Evolutionary conservation across 2,113 vertebrate genomes (phyloP).

Genomic region (Dicerorhinus sumatrensis): DNA sequence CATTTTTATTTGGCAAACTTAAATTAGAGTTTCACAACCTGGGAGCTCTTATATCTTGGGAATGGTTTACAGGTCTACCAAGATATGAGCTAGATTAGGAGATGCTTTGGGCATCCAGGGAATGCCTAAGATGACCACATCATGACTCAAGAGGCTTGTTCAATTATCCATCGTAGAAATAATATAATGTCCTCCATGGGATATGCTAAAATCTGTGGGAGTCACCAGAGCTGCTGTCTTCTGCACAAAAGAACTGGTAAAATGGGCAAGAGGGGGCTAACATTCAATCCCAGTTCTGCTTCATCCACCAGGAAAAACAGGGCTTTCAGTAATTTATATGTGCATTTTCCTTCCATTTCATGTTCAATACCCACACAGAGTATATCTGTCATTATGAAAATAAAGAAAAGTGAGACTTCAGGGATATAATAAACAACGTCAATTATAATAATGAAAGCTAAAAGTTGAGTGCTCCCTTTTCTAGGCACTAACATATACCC

Average conservation of each 20-base stretch:
- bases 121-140: neutral
- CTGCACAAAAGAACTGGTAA: neutral
- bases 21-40: neutral
- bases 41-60: neutral
- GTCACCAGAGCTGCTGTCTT: neutral
- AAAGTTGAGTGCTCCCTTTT: neutral
- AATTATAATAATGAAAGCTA: neutral
- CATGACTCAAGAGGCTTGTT: neutral
- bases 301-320: neutral
- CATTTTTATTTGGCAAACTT: neutral
- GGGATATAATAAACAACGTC: neutral
- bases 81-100: neutral
- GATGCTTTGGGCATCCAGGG: neutral
- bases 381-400: neutral
- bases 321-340: neutral
- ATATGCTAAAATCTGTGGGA: neutral
- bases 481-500: neutral
- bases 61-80: neutral
- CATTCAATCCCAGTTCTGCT: neutral
- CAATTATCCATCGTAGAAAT: neutral
- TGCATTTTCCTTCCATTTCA: neutral
- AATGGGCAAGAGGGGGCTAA: neutral
- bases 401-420: neutral
- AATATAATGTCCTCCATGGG: neutral
- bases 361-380: neutral